Conservation (phyloP, 2,113 vertebrate genomes). For the Oxyura jamaicensis region DNA sequence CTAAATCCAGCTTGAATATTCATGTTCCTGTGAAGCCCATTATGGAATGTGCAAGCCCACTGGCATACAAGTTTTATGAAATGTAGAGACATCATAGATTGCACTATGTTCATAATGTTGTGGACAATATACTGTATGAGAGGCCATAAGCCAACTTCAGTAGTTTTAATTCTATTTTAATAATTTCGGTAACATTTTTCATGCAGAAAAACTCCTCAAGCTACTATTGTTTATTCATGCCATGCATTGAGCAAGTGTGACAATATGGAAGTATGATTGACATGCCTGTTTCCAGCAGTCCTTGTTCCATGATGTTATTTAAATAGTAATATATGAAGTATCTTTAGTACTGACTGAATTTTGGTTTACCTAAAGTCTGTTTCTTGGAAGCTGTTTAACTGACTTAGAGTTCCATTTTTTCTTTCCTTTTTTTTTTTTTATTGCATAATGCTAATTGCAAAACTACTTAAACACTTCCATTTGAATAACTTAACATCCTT, state of each 20-base stretch:
- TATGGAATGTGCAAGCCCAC: not conserved
- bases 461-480: not conserved
- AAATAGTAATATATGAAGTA: not conserved
- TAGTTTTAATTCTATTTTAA: not conserved
- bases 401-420: not conserved
- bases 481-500: conserved; percentile 12
- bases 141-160: not conserved
- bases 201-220: not conserved
- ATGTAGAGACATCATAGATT: not conserved
- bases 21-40: not conserved
- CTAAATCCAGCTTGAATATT: not conserved
- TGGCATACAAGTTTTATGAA: not conserved
- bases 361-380: conserved; percentile 6
- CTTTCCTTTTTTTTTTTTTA: not conserved
- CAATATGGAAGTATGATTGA: not conserved
- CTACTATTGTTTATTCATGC: not conserved
- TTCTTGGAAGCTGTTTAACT: too few relatives aligned
- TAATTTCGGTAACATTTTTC: not conserved
- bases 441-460: conserved; percentile 9
- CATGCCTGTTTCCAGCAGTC: not conserved
- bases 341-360: not conserved
- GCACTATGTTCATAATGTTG: not conserved
- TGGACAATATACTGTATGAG: not conserved
- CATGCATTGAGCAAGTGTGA: not conserved
- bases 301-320: not conserved